A percentile compares a stretch with the other conserved stretches of the same genome.
Evolutionary conservation across 2,113 vertebrate species (phyloP).

Genomic region (Columba janthina): DNA sequence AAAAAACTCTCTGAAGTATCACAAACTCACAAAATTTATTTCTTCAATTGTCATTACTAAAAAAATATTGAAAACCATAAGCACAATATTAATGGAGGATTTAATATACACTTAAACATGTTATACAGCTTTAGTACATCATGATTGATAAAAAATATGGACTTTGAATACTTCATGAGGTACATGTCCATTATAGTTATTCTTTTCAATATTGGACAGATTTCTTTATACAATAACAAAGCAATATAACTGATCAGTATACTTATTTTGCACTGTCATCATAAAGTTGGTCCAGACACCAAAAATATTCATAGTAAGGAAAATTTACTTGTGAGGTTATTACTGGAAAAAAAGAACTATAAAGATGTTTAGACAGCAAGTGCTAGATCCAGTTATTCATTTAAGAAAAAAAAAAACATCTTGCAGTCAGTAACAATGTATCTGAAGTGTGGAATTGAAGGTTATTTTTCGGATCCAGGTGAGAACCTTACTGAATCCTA

Average conservation of each 20-base stretch:
- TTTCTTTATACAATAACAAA: background rate
- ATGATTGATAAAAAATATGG: background rate
- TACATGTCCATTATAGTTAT: background rate
- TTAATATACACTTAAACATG: background rate
- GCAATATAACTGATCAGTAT: background rate
- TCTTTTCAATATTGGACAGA: background rate
- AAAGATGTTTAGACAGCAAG: background rate
- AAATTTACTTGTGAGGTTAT: background rate
- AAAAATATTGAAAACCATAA: background rate
- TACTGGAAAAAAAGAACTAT: background rate
- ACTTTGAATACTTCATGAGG: background rate
- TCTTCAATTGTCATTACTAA: background rate
- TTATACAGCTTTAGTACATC: background rate
- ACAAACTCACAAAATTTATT: background rate
- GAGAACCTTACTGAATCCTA: background rate
- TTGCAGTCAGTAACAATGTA: background rate
- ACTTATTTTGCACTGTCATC: background rate
- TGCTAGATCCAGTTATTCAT: background rate
- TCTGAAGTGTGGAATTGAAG: background rate
- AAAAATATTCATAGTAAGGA: background rate
- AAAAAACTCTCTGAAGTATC: background rate
- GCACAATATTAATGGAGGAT: background rate
- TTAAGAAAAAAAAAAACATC: background rate
- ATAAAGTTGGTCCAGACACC: background rate
- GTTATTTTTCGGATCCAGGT: background rate